A percentile compares a stretch with the other conserved stretches of the same genome.
Evolutionary conservation across 2,113 vertebrate species (phyloP).

Genomic region (Phrynosoma blainvillii): DNA sequence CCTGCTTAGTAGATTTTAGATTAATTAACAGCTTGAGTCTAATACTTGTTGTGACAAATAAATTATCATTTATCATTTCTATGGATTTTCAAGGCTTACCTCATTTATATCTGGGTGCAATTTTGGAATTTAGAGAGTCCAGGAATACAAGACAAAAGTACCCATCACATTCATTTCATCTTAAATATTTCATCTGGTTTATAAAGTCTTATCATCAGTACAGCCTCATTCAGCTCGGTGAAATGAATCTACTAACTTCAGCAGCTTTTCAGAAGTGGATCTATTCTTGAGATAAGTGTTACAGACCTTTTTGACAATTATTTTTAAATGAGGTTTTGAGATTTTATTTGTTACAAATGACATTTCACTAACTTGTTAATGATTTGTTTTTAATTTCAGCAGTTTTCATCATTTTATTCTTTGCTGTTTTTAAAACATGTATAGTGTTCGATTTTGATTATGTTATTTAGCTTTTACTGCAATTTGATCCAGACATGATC

Average conservation of each 20-base stretch:
- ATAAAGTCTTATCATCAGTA: neutral
- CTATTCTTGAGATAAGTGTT: neutral
- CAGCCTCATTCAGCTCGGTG: neutral
- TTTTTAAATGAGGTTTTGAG: too few relatives aligned
- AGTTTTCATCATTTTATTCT: too few relatives aligned
- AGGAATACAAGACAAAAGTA: neutral
- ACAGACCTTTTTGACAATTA: too few relatives aligned
- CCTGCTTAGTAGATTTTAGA: conserved; percentile 1
- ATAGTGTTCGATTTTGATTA: too few relatives aligned
- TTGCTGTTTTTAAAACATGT: too few relatives aligned
- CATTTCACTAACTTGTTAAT: too few relatives aligned
- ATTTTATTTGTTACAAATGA: too few relatives aligned
- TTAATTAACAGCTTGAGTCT: conserved; percentile 22
- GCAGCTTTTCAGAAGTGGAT: neutral
- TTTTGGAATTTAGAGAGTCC: neutral
- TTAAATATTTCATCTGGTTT: neutral
- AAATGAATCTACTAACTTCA: neutral
- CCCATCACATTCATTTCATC: neutral
- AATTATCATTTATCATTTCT: conserved; percentile 4
- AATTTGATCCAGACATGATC: too few relatives aligned
- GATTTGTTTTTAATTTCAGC: too few relatives aligned
- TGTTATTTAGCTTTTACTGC: too few relatives aligned
- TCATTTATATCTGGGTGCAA: neutral
- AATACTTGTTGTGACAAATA: conserved; percentile 10
- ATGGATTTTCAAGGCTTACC: neutral